Evolutionary conservation across 2,113 vertebrate genomes (phyloP).

Genomic region (Tragulus kanchil): DNA sequence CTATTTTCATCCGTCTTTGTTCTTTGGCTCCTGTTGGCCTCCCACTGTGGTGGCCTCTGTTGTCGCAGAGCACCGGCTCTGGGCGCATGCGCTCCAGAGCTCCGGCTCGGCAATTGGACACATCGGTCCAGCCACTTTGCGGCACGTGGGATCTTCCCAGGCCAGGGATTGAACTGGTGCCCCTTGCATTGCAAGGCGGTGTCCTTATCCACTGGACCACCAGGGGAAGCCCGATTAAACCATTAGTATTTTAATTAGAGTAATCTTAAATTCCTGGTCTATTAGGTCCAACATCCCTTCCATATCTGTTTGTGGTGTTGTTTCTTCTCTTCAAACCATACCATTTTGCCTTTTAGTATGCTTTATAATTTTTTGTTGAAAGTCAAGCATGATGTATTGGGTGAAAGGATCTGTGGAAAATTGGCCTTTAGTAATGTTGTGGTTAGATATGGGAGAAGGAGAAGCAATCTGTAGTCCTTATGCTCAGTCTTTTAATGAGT

Average conservation of each 20-base stretch:
- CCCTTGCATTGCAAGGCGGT: too few relatives aligned
- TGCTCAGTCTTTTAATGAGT: background rate
- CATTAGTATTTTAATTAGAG: background rate
- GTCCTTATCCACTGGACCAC: too few relatives aligned
- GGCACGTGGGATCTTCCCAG: too few relatives aligned
- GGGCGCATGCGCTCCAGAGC: too few relatives aligned
- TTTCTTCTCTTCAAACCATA: background rate
- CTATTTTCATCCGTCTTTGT: too few relatives aligned
- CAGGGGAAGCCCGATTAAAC: too few relatives aligned
- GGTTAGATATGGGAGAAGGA: background rate
- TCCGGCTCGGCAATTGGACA: too few relatives aligned
- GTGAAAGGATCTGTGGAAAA: background rate
- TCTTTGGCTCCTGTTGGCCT: too few relatives aligned
- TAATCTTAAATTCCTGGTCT: background rate
- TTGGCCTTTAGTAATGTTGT: background rate
- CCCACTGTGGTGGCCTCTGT: too few relatives aligned
- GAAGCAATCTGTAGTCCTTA: background rate
- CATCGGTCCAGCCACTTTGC: too few relatives aligned
- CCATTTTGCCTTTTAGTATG: background rate
- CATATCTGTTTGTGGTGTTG: background rate
- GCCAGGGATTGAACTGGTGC: too few relatives aligned
- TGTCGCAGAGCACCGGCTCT: too few relatives aligned
- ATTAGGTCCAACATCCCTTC: background rate
- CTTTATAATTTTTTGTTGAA: background rate
- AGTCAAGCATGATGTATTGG: background rate